Conservation (phyloP, 2,888 invertebrate genomes). For the Agrotis ipsilon region DNA sequence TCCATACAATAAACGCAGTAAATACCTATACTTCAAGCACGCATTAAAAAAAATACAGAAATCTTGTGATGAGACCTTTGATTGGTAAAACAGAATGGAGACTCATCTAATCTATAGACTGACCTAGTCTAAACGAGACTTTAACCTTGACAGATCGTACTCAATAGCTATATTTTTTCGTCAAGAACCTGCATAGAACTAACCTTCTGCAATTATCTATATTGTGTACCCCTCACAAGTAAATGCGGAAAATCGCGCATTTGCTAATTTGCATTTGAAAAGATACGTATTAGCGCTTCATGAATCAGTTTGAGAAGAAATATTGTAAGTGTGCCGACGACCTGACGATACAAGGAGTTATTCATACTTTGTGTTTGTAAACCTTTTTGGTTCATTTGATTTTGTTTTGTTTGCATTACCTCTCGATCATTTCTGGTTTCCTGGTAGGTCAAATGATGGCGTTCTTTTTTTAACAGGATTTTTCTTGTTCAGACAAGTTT, state of each 20-base stretch:
- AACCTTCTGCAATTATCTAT: neutral
- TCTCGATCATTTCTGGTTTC: conserved; percentile 26
- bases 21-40: too few species aligned
- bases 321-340: conserved; percentile 67
- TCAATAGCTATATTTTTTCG: neutral
- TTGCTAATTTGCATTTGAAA: conserved; percentile 71
- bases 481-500: neutral
- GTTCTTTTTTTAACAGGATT: neutral
- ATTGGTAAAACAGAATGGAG: too few species aligned
- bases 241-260: conserved; percentile 63
- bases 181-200: neutral
- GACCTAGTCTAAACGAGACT: neutral
- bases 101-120: neutral
- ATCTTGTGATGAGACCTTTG: too few species aligned
- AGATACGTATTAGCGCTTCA: conserved; percentile 64
- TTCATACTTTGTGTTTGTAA: conserved; percentile 45
- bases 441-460: conserved; percentile 26
- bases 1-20: too few species aligned
- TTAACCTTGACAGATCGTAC: neutral
- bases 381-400: conserved; percentile 38
- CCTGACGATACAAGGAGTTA: conserved; percentile 46
- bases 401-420: conserved; percentile 19
- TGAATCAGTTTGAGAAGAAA: conserved; percentile 61
- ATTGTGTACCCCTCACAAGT: neutral
- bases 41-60: too few species aligned